These are phyloP conservation scores for Acropternis orthonyx DNA, from an alignment of 2,797 vertebrate genomes.

Conservation along the genomic window DNA sequence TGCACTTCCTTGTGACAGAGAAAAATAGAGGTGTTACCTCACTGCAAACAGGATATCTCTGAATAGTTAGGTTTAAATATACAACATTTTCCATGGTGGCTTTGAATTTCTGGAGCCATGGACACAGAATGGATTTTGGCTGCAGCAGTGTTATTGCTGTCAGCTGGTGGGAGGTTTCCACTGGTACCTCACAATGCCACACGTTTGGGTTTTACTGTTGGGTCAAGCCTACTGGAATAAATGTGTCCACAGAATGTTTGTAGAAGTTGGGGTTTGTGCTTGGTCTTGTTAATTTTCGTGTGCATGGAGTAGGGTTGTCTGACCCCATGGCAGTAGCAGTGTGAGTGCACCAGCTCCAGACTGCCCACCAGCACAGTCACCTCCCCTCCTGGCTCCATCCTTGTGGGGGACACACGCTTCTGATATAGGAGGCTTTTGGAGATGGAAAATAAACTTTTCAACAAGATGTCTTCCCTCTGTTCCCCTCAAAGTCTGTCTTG, in stretches of 20 bases:
- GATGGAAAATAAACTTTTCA: neutral
- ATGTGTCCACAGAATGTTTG: fast-evolving
- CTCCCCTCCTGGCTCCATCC: neutral
- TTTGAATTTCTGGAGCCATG: constrained; percentile 17
- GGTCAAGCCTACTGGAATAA: neutral
- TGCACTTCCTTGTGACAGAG: constrained; percentile 65
- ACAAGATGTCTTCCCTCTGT: neutral
- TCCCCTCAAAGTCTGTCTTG: neutral
- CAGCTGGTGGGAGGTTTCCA: neutral
- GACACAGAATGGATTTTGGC: neutral
- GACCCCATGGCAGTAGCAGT: fast-evolving
- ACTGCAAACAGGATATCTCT: constrained; percentile 72
- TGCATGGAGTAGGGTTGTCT: fast-evolving
- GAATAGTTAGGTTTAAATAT: constrained; percentile 70
- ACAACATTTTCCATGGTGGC: constrained; percentile 51
- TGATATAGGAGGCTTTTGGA: fast-evolving
- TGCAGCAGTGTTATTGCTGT: neutral
- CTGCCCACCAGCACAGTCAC: fast-evolving
- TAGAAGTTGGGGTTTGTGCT: neutral
- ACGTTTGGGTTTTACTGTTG: neutral
- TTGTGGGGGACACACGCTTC: fast-evolving
- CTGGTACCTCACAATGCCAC: fast-evolving
- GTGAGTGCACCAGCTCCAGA: fast-evolving
- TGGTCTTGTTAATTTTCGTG: fast-evolving
- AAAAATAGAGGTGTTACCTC: constrained; percentile 68